A percentile compares a stretch with the other conserved stretches of the same genome.
phyloP scores from a whole-genome alignment of 2,888 invertebrate genomes.

The Hyppa rectilinea region DNA sequence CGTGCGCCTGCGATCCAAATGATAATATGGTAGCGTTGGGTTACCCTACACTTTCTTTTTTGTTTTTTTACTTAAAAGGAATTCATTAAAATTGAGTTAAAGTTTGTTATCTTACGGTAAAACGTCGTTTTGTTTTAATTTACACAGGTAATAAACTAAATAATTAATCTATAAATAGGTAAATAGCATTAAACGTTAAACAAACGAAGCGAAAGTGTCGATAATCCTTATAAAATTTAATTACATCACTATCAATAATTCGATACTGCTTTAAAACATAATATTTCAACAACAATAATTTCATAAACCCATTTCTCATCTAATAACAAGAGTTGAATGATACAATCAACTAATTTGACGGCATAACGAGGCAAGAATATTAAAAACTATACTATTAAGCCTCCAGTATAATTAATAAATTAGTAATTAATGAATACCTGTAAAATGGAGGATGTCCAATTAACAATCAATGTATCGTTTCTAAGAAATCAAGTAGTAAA shows the following conservation, averaged over 20 bases:
- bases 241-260: neutral
- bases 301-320: conserved; percentile 2
- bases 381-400: conserved; percentile 13
- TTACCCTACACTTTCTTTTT: conserved; percentile 49
- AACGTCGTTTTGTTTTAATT: too few relatives aligned
- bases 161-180: neutral
- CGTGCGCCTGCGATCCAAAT: conserved; percentile 53
- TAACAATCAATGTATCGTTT: conserved; percentile 44
- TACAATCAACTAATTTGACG: conserved; percentile 4
- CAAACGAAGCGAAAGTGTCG: neutral
- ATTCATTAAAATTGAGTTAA: conserved; percentile 21
- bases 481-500: conserved; percentile 38
- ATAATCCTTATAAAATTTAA: neutral
- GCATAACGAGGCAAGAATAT: conserved; percentile 13
- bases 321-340: conserved; percentile 12
- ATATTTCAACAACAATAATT: conserved; percentile 9
- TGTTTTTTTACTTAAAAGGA: conserved; percentile 32
- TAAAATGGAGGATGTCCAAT: conserved; percentile 53
- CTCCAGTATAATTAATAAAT: conserved; percentile 45
- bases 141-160: neutral
- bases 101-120: too few relatives aligned
- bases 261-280: neutral
- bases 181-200: neutral
- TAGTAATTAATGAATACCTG: conserved; percentile 54
- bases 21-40: conserved; percentile 55